Conservation (phyloP, 1,140 invertebrate genomes). For the Dendrolimus kikuchii region DNA sequence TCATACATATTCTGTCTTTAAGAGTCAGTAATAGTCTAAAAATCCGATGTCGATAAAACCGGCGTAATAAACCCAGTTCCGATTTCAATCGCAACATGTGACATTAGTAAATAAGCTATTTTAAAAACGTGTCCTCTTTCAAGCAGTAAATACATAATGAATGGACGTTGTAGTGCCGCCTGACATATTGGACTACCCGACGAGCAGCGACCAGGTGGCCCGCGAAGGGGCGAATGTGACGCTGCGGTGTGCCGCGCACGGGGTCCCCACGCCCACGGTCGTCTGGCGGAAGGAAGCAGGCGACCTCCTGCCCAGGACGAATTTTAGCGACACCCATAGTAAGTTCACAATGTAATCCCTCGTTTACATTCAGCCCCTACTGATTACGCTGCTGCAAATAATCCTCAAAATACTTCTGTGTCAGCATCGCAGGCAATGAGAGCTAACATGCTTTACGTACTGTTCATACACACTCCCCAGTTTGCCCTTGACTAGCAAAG, state of each 20-base stretch:
- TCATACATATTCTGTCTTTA: too few relatives aligned
- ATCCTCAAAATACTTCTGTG: neutral
- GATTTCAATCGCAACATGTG: too few relatives aligned
- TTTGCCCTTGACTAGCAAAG: too few relatives aligned
- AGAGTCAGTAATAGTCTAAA: too few relatives aligned
- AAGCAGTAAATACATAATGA: neutral
- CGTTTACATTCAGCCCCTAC: neutral
- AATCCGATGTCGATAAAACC: too few relatives aligned
- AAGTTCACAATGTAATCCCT: conserved; percentile 18
- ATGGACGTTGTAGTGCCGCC: conserved; percentile 81
- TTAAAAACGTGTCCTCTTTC: too few relatives aligned
- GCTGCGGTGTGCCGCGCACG: conserved; percentile 84
- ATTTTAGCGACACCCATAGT: conserved; percentile 63
- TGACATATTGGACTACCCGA: conserved; percentile 87
- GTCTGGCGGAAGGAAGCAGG: conserved; percentile 88
- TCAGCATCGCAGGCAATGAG: too few relatives aligned
- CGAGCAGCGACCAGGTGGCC: conserved; percentile 90
- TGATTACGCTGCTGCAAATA: neutral
- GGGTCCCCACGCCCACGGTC: conserved; percentile 85
- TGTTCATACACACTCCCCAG: too few relatives aligned
- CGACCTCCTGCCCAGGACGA: conserved; percentile 74
- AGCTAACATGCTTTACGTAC: too few relatives aligned
- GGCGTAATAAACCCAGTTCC: too few relatives aligned
- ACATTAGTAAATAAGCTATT: too few relatives aligned
- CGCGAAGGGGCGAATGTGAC: conserved; percentile 89